These are phyloP conservation scores for Neodon shergylaensis DNA, from an alignment of 2,113 vertebrate genomes.

Conservation along the genomic window DNA sequence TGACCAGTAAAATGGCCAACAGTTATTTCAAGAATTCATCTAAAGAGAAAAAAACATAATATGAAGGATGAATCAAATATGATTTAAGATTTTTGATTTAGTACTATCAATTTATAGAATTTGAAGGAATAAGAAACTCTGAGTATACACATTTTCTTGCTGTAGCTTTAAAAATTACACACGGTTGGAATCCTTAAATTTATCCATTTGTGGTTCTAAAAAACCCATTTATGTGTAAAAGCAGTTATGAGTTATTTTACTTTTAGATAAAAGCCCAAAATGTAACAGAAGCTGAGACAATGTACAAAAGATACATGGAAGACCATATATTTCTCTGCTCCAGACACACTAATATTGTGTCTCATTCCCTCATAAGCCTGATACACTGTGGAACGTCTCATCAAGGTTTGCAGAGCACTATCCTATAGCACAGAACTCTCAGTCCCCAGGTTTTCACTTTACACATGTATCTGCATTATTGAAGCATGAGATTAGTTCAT, in stretches of 20 bases:
- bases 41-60: background rate
- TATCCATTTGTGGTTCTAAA: background rate
- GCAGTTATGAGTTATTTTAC: background rate
- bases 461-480: no score
- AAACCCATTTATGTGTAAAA: slow-evolving; percentile 22
- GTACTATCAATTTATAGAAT: background rate
- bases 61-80: background rate
- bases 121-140: background rate
- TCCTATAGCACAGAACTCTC: no score
- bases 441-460: no score
- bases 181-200: background rate
- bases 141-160: background rate
- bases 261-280: background rate
- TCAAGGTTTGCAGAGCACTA: no score
- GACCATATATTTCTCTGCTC: no score
- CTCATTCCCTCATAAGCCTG: background rate
- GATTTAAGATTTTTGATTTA: background rate
- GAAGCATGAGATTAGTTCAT: no score
- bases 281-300: background rate
- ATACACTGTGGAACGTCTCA: background rate
- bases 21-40: background rate
- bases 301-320: background rate
- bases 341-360: background rate
- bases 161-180: background rate
- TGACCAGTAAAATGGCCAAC: background rate